Conservation (phyloP, 2,888 invertebrate species). For the Drosophila mettleri region DNA sequence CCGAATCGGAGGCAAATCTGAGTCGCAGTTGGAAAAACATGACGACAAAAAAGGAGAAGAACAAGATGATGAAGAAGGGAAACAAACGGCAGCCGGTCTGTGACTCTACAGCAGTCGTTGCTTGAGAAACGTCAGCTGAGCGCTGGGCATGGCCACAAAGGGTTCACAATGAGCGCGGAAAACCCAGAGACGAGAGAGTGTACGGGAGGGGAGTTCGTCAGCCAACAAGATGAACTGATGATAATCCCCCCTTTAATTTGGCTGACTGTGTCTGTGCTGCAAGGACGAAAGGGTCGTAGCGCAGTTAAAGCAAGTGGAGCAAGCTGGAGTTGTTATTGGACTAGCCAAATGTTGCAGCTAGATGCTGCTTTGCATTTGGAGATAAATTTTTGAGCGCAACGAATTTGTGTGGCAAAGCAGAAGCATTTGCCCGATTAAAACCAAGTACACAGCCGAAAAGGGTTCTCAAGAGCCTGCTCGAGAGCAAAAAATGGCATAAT, state of each 20-base stretch:
- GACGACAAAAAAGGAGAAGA: constrained; percentile 10
- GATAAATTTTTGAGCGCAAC: constrained; percentile 51
- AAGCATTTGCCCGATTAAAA: constrained; percentile 59
- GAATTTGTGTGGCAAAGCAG: constrained; percentile 44
- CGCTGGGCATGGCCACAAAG: constrained; percentile 41
- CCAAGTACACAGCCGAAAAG: constrained; percentile 33
- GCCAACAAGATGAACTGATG: constrained; percentile 62
- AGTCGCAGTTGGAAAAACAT: constrained; percentile 40
- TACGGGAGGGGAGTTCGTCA: constrained; percentile 12
- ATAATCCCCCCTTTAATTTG: constrained; percentile 76
- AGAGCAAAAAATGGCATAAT: constrained; percentile 66
- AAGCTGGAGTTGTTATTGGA: constrained; percentile 21
- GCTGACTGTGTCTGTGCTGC: constrained; percentile 54
- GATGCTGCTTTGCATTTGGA: constrained; percentile 52
- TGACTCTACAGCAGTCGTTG: constrained; percentile 53
- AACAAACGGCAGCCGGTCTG: constrained; percentile 24
- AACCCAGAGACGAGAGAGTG: background rate
- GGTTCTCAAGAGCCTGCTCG: constrained; percentile 25
- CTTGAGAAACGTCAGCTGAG: constrained; percentile 81
- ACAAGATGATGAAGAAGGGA: constrained; percentile 14
- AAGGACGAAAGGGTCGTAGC: constrained; percentile 58
- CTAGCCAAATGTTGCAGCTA: constrained; percentile 21
- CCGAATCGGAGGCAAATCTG: constrained; percentile 72
- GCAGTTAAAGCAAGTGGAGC: constrained; percentile 16
- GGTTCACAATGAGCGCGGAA: constrained; percentile 41